Evolutionary conservation across 2,113 vertebrate genomes (phyloP).

Genomic region (Oreochromis spilurus): DNA sequence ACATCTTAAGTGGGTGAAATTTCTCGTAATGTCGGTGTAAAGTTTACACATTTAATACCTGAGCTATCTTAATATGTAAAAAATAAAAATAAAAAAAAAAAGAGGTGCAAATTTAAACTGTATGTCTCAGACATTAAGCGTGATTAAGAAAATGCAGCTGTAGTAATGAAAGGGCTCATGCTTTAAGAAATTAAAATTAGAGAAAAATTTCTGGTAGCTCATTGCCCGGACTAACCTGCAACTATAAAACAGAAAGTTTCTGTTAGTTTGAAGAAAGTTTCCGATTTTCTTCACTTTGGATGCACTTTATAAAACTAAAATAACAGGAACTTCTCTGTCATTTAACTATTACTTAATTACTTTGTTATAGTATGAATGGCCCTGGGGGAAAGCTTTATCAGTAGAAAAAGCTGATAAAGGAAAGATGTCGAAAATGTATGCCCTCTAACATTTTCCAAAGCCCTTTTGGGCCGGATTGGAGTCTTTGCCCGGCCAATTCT

Average conservation of each 20-base stretch:
- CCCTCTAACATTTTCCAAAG: background rate
- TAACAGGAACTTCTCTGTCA: fast-evolving
- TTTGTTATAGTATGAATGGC: background rate
- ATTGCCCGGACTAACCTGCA: background rate
- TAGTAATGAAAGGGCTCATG: background rate
- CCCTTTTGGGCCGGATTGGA: background rate
- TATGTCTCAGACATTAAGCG: background rate
- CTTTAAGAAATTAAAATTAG: fast-evolving
- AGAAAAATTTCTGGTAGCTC: background rate
- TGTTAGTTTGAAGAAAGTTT: background rate
- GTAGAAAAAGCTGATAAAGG: background rate
- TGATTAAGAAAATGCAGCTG: background rate
- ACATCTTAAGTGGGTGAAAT: background rate
- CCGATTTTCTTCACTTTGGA: background rate
- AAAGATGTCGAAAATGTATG: fast-evolving
- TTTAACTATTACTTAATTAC: background rate
- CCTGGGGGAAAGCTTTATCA: background rate
- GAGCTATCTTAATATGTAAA: background rate
- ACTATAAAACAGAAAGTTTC: background rate
- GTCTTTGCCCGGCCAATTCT: fast-evolving
- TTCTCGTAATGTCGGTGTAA: background rate
- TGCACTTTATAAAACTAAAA: background rate
- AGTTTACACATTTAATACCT: background rate
- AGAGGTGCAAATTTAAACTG: background rate
- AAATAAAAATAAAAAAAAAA: background rate